Evolutionary conservation across 2,113 vertebrate genomes (phyloP).

Genomic region (Spea multiplicata): DNA sequence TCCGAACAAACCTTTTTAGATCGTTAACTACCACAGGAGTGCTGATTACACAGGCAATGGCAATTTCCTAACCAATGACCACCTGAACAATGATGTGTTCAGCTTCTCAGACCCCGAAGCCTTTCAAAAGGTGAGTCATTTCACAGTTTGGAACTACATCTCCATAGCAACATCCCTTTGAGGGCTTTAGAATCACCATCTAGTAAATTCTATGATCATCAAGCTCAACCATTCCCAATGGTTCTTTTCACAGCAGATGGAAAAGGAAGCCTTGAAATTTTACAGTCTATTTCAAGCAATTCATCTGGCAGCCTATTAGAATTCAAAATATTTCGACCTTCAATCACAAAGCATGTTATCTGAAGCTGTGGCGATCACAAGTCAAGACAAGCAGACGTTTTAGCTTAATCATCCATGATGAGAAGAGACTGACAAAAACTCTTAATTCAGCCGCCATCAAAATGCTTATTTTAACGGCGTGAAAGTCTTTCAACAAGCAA

Average conservation of each 20-base stretch:
- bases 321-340: constrained; percentile 99
- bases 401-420: constrained; percentile 99
- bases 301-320: constrained; percentile 99
- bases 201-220: constrained; percentile 99
- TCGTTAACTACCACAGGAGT: constrained; percentile 98
- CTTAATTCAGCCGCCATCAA: constrained; percentile 96
- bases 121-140: constrained; percentile 99
- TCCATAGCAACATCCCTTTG: constrained; percentile 99
- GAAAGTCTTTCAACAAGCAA: constrained; percentile 91
- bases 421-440: constrained; percentile 99
- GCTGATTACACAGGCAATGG: constrained; percentile 98
- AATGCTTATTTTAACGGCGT: constrained; percentile 99
- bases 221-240: constrained; percentile 98
- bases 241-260: constrained; percentile 99
- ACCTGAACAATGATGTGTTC: constrained; percentile 99
- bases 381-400: constrained; percentile 99
- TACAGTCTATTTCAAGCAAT: constrained; percentile 99
- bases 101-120: constrained; percentile 96
- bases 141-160: constrained; percentile 99
- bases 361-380: constrained; percentile 98
- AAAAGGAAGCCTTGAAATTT: constrained; percentile 91
- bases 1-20: constrained; percentile 99
- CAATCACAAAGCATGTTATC: constrained; percentile 99
- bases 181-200: constrained; percentile 99
- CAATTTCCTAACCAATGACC: constrained; percentile 99